Base-by-base conservation (phyloP, 2,797 vertebrate species). In the Toxotes lorentzi region DNA sequence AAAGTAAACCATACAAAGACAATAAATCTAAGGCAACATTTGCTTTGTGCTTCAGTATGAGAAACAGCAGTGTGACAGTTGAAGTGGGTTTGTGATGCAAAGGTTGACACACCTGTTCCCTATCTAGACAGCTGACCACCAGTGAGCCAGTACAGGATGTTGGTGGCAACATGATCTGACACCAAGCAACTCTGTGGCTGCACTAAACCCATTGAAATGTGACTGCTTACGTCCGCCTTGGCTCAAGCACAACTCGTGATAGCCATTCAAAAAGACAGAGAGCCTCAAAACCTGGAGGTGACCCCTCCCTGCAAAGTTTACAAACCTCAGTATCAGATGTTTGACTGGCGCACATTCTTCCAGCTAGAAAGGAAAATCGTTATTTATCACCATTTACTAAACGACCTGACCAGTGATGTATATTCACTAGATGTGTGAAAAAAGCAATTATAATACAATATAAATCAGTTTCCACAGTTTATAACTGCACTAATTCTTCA, bases 61-160 rank as follows among this genome's bases (percentile, higher is more conserved):
- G 14, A 34, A 41, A 50, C 47, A 53, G 27, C 12, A 13, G 23
- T n/a, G 30, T 73, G 32, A 70, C 57, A 71, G 58, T 43, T 68
- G 12, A 41, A 69, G 27, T 27, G n/a, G 16, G 47, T 56, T 65
- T 69, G 66, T 64, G 57, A 59, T 41, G 30, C 35, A 70, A 61
- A 74, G 7, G 34, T 19, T 66, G 34, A 35, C 27, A 41, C 24
- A 40, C 43, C n/a, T 48, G 16, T 41, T 30, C 5, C 23, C 24
- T 21, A 21, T 16, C 21, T n/a, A 38, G 12, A 24, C 23, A 23
- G 30, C 30, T 54, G 30, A 16, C 19, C 11, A 45, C 14, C 23
- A 34, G 5, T 0, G 2, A 7, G 23, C 21, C 23, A 21, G 13
- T 9, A 45, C 21, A 67, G 57, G 56, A 63, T 51, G 30, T 57